These are phyloP conservation scores for Chionis minor DNA, from an alignment of 2,113 vertebrate species.

Conservation along the genomic window DNA sequence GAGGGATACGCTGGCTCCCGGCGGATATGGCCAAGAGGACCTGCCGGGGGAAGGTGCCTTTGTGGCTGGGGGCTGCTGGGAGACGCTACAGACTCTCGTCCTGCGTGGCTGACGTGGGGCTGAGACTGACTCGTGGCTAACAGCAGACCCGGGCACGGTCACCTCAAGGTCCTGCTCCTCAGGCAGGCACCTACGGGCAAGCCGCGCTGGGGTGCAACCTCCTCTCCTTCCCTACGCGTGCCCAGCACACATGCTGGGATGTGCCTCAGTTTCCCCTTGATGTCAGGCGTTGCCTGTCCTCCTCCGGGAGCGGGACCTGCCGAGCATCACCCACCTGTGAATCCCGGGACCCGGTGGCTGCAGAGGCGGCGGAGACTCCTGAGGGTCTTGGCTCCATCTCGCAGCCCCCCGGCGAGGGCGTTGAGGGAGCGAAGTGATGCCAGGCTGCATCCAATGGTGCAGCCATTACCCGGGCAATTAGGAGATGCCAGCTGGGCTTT, in stretches of 20 bases:
- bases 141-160: neutral
- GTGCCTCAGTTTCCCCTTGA: conserved; percentile 16
- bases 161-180: neutral
- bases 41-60: neutral
- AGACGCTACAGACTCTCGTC: neutral
- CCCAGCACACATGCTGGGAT: rapidly evolving
- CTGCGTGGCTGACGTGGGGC: rapidly evolving
- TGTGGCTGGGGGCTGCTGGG: neutral
- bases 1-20: neutral
- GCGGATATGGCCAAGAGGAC: neutral
- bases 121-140: neutral
- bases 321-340: neutral
- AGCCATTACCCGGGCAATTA: neutral
- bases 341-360: rapidly evolving
- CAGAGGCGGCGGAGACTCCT: neutral
- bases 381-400: neutral
- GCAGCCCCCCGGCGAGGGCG: rapidly evolving
- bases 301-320: neutral
- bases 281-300: neutral
- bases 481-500: neutral
- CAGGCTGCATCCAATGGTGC: too few species aligned
- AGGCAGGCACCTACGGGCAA: neutral
- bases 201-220: rapidly evolving
- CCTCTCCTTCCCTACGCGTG: neutral
- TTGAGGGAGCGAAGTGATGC: too few species aligned